A percentile compares a stretch with the other conserved stretches of the same genome.
Conservation (phyloP, 2,888 invertebrate genomes). For the Aporophyla nigra region DNA sequence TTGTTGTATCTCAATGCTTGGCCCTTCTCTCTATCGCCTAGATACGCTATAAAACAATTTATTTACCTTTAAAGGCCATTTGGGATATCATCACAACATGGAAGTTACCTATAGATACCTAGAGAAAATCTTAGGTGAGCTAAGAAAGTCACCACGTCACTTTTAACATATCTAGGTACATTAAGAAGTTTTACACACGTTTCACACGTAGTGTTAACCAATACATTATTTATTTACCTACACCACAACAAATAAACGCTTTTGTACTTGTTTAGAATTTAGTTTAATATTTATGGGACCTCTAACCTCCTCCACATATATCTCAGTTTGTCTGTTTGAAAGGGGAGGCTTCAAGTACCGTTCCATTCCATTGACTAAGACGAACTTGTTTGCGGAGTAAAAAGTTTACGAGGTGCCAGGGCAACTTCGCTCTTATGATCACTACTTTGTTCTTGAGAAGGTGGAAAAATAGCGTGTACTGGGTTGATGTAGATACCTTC, state of each 20-base stretch:
- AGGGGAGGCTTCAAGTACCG: constrained; percentile 29
- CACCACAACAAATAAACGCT: constrained; percentile 5
- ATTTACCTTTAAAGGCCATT: background rate
- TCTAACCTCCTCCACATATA: constrained; percentile 18
- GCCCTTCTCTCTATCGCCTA: background rate
- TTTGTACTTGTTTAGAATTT: constrained; percentile 5
- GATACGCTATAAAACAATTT: background rate
- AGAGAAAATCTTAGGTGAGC: background rate
- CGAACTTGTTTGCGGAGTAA: constrained; percentile 35
- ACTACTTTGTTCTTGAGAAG: constrained; percentile 16
- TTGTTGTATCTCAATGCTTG: background rate
- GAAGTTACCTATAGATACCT: background rate
- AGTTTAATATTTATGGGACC: constrained; percentile 49
- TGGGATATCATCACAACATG: background rate
- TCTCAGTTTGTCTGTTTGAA: constrained; percentile 40
- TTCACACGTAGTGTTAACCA: background rate
- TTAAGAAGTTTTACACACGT: background rate
- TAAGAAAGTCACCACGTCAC: background rate
- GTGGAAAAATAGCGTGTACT: background rate
- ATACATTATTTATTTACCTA: background rate
- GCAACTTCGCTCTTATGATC: constrained; percentile 38
- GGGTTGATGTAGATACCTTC: background rate
- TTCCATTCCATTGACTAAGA: constrained; percentile 47
- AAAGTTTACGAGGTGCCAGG: constrained; percentile 31
- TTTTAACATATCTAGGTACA: background rate